These are phyloP conservation scores for Spheniscus mendiculus DNA, from an alignment of 2,113 vertebrate species.

Conservation along the genomic window DNA sequence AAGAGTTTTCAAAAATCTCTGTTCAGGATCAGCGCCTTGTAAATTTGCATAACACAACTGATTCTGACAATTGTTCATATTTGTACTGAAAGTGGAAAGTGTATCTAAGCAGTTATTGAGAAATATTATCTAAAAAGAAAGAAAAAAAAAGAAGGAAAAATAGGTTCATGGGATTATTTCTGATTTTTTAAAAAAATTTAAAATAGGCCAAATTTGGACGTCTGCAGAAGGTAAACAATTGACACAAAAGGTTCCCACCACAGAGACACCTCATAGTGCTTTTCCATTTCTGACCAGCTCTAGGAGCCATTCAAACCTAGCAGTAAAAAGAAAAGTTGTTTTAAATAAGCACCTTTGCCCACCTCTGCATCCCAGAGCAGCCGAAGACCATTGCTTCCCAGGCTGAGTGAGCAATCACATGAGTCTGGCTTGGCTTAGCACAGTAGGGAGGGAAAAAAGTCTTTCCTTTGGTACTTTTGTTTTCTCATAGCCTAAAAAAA, in stretches of 20 bases:
- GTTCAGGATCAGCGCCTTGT: background rate
- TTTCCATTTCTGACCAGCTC: background rate
- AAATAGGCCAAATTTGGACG: background rate
- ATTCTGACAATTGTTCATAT: background rate
- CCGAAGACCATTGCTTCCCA: background rate
- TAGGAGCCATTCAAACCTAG: background rate
- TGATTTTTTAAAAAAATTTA: background rate
- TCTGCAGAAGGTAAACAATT: background rate
- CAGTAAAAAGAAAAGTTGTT: background rate
- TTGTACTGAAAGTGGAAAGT: background rate
- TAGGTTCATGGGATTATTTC: background rate
- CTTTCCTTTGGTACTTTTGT: background rate
- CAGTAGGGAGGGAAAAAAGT: background rate
- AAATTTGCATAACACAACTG: background rate
- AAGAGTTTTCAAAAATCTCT: background rate
- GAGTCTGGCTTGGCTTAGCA: background rate
- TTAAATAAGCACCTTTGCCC: background rate
- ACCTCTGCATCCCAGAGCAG: background rate
- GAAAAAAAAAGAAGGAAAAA: background rate
- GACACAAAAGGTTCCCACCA: background rate
- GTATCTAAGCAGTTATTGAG: background rate
- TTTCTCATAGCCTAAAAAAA: background rate
- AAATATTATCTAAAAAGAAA: background rate
- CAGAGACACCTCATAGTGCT: background rate
- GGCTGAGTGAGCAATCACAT: background rate